Percentiles rank a stretch among this genome's conserved stretches.
phyloP scores from a whole-genome alignment of 2,113 vertebrate genomes.

The Psilopogon haemacephalus region DNA sequence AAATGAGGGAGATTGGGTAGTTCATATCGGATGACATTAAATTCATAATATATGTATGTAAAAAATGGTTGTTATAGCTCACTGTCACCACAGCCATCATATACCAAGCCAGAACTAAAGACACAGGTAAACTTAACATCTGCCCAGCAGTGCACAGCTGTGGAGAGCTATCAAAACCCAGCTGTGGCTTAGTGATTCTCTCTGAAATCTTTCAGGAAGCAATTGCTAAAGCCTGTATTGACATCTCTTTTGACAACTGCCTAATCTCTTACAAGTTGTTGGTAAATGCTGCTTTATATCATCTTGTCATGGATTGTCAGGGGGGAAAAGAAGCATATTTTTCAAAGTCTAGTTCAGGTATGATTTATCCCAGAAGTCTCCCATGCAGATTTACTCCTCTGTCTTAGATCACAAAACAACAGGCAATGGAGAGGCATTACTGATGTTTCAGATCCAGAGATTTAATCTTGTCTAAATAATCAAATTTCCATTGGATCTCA shows the following conservation, averaged over 20 bases:
- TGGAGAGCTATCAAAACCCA: background rate
- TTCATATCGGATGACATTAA: background rate
- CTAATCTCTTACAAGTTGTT: slow-evolving; percentile 15
- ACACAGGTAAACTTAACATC: background rate
- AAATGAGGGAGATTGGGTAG: background rate
- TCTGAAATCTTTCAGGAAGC: background rate
- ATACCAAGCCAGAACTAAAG: background rate
- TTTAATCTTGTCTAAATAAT: background rate
- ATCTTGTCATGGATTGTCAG: background rate
- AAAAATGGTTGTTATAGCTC: background rate
- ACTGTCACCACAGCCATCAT: background rate
- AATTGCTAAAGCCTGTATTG: background rate
- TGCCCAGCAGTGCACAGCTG: slow-evolving; percentile 1
- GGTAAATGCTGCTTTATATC: slow-evolving; percentile 29
- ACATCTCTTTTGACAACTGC: slow-evolving; percentile 24
- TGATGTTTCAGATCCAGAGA: background rate
- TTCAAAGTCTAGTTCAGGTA: slow-evolving; percentile 2
- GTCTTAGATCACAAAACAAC: background rate
- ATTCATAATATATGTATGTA: background rate
- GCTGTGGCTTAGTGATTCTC: background rate
- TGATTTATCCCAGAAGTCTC: background rate
- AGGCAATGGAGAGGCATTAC: background rate
- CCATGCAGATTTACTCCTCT: background rate
- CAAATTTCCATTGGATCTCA: background rate
- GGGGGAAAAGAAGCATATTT: background rate